Percentiles rank a stretch among this genome's conserved stretches.
Evolutionary conservation across 2,888 invertebrate species (phyloP).

Genomic region (Netelia fuscicornis): DNA sequence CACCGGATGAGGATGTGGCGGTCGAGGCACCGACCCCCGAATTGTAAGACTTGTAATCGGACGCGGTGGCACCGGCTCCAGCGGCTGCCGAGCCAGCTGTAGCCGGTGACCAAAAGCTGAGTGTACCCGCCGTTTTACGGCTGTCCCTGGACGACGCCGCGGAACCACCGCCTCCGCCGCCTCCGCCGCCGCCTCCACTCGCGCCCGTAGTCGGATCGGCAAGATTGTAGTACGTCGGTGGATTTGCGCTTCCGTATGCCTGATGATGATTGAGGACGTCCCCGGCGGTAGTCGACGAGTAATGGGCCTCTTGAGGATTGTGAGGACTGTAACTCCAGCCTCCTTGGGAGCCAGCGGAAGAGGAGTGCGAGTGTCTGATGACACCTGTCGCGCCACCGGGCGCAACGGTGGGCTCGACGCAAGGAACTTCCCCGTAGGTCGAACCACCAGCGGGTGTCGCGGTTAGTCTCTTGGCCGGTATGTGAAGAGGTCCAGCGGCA

Average conservation of each 20-base stretch:
- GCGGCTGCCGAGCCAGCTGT: constrained; percentile 84
- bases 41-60: constrained; percentile 82
- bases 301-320: constrained; percentile 83
- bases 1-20: constrained; percentile 84
- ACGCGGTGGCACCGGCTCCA: constrained; percentile 85
- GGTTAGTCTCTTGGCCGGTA: constrained; percentile 93
- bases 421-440: constrained; percentile 83
- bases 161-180: constrained; percentile 62
- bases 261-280: constrained; percentile 88
- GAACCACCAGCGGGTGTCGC: constrained; percentile 86
- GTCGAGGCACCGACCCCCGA: constrained; percentile 89
- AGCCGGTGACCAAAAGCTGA: constrained; percentile 90
- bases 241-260: constrained; percentile 88
- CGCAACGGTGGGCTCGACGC: constrained; percentile 86
- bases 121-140: constrained; percentile 85
- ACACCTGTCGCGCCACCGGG: constrained; percentile 88
- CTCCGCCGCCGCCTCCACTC: constrained; percentile 3
- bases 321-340: constrained; percentile 91
- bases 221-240: constrained; percentile 91
- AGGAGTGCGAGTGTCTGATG: constrained; percentile 89
- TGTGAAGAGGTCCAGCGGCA: constrained; percentile 93
- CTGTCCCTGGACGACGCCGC: constrained; percentile 87
- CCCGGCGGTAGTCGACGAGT: constrained; percentile 86
- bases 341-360: constrained; percentile 85
- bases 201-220: constrained; percentile 85